Evolutionary conservation across 1,140 invertebrate species (phyloP), one percentile per base, ranked within the genome.

Genomic region (Nephila pilipes): DNA sequence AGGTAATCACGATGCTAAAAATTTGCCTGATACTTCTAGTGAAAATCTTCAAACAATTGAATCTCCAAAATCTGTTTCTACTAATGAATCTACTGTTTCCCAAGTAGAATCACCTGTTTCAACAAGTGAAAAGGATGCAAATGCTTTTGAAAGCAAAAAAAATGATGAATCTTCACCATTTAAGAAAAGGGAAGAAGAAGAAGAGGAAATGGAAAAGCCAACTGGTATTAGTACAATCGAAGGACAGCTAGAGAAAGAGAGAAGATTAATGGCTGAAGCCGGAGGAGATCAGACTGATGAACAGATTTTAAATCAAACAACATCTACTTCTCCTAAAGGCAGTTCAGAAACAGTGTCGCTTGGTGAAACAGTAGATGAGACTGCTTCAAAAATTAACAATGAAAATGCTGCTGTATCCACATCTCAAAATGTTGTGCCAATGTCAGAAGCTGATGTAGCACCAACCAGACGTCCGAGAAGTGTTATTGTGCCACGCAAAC

Each of bases 141-240:
- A 85, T 25, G n/a, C n/a, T 25, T 57, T 29, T 83, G 81, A 83
- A 29, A 83, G n/a, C 18, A 46, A 83, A 55, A 3, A 12, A 25
- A 16, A 3, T n/a, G 81, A 83, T 79, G 92, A 87, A 87, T 55
- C 46, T 63, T 63, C 85, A 5, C 38, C 65, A 22, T 38, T 89
- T 32, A 85, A 91, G 25, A 32, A 83, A 85, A 85, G 90, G 60
- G 90, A 83, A 90, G 75, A 79, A 16, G 91, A 93, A 75, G 87
- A 89, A 25, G 87, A 92, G 32, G 92, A 93, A 55, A 54, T 80
- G 14, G 87, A 89, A 10, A 93, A 93, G 46, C 87, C 69, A 18
- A 65, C 85, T 81, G 91, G 60, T 4, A 93, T 93, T 8, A 93
- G 92, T 69, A 93, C 92, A 25, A 93, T 93, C 8, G 85, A 93